phyloP scores from a whole-genome alignment of 37 sponge, comb jelly and placozoan species.

The Spongia lamella region DNA sequence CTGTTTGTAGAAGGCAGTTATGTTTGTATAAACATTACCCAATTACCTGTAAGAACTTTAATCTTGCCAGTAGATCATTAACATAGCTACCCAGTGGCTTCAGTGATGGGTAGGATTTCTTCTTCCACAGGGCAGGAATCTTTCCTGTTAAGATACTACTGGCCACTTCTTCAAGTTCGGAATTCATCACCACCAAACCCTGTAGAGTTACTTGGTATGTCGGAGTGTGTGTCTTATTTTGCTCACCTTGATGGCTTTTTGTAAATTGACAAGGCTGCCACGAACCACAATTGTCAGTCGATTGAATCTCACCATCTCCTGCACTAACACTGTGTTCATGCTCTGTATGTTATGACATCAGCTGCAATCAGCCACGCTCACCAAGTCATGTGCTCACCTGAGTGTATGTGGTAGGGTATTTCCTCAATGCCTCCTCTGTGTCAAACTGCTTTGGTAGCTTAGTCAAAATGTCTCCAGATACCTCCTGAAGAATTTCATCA shows the following conservation, averaged over 20 bases:
- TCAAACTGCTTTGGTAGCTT: conserved; percentile 92
- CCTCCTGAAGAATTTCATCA: conserved; percentile 92
- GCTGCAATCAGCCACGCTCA: not conserved
- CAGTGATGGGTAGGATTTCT: conserved; percentile 97
- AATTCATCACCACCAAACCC: conserved; percentile 98
- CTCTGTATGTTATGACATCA: conserved; percentile 51
- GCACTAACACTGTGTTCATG: conserved; percentile 99
- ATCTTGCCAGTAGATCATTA: conserved; percentile 93
- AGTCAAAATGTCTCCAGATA: conserved; percentile 91
- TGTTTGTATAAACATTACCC: conserved; percentile 30
- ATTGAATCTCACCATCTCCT: conserved; percentile 99
- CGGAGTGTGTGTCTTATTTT: not conserved
- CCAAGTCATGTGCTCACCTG: conserved; percentile 57
- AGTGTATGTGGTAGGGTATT: conserved; percentile 96
- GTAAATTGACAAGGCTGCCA: conserved; percentile 82
- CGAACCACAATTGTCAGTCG: conserved; percentile 81
- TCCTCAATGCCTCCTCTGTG: conserved; percentile 93
- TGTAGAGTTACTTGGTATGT: conserved; percentile 1
- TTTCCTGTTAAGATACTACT: conserved; percentile 91
- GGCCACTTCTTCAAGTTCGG: conserved; percentile 95
- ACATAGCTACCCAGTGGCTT: conserved; percentile 98
- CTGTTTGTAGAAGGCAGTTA: conserved; percentile 16
- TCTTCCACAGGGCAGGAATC: conserved; percentile 98
- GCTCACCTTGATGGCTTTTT: conserved; percentile 94
- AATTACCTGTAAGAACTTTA: conserved; percentile 88